phyloP scores from a whole-genome alignment of 2,888 invertebrate genomes.

The Poecilus cupreus region DNA sequence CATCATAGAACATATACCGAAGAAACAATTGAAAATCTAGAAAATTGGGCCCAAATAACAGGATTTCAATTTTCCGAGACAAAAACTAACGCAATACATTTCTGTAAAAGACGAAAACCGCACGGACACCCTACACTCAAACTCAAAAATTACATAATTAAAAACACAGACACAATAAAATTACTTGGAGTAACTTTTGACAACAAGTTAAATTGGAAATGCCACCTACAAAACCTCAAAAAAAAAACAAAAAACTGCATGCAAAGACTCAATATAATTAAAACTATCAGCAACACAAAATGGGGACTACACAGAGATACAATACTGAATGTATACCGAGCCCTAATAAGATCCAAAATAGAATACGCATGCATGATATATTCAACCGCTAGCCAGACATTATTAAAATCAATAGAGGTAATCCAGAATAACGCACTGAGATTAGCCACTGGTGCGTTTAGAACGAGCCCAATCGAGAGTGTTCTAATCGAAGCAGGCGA shows the following conservation, averaged over 20 bases:
- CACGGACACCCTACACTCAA: slow-evolving; percentile 14
- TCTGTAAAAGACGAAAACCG: slow-evolving; percentile 4
- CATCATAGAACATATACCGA: slow-evolving; percentile 8
- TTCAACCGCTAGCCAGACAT: background rate
- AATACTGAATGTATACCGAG: slow-evolving; percentile 5
- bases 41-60: slow-evolving; percentile 10
- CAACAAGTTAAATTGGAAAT: slow-evolving; percentile 32
- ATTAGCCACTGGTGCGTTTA: slow-evolving; percentile 32
- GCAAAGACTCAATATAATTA: slow-evolving; percentile 33
- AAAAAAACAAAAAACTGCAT: slow-evolving; percentile 23
- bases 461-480: slow-evolving; percentile 19
- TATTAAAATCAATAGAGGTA: slow-evolving; percentile 15
- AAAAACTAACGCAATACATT: slow-evolving; percentile 50
- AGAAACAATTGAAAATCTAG: slow-evolving; percentile 46
- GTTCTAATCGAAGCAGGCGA: slow-evolving; percentile 8
- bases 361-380: slow-evolving; percentile 43
- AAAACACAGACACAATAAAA: slow-evolving; percentile 12
- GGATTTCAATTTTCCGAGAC: slow-evolving; percentile 59
- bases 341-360: slow-evolving; percentile 35
- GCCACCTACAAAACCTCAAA: slow-evolving; percentile 27
- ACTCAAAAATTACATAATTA: background rate
- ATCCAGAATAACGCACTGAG: slow-evolving; percentile 25
- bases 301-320: slow-evolving; percentile 37
- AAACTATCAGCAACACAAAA: slow-evolving; percentile 25
- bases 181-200: slow-evolving; percentile 34